Evolutionary conservation across 2,888 invertebrate species (phyloP).

Genomic region (Mongoloraphidia duomilia): DNA sequence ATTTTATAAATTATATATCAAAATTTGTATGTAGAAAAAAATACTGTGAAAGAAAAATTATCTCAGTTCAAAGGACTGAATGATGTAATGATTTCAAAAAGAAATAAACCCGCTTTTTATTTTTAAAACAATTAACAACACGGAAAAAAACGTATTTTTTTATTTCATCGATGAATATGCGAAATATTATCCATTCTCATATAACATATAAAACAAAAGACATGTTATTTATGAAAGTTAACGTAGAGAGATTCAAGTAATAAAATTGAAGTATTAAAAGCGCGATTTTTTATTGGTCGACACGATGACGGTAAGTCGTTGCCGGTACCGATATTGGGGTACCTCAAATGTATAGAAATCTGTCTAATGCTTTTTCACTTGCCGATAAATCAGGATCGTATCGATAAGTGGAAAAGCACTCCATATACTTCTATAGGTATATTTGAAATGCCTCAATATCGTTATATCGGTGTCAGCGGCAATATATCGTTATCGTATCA

Average conservation of each 20-base stretch:
- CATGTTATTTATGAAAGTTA: not conserved
- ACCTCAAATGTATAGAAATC: not conserved
- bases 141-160: not conserved
- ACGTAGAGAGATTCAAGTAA: not conserved
- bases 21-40: not conserved
- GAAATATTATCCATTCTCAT: not conserved
- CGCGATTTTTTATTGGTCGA: constrained; percentile 12
- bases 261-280: not conserved
- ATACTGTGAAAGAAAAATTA: not conserved
- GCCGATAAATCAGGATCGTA: too few relatives aligned
- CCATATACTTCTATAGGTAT: too few relatives aligned
- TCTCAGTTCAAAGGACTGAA: not conserved
- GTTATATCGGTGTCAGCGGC: too few relatives aligned
- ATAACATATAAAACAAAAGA: not conserved
- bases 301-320: too few relatives aligned
- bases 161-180: not conserved
- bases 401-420: too few relatives aligned
- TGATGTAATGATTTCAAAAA: not conserved
- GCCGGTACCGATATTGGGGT: constrained; percentile 11
- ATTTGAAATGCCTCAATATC: too few relatives aligned
- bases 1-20: not conserved
- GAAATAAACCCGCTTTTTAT: not conserved
- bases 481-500: too few relatives aligned
- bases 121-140: not conserved
- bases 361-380: too few relatives aligned